Percentiles rank a stretch among this genome's conserved stretches.
phyloP scores from a whole-genome alignment of 2,888 invertebrate genomes.

The Cordylochernes scorpioides region DNA sequence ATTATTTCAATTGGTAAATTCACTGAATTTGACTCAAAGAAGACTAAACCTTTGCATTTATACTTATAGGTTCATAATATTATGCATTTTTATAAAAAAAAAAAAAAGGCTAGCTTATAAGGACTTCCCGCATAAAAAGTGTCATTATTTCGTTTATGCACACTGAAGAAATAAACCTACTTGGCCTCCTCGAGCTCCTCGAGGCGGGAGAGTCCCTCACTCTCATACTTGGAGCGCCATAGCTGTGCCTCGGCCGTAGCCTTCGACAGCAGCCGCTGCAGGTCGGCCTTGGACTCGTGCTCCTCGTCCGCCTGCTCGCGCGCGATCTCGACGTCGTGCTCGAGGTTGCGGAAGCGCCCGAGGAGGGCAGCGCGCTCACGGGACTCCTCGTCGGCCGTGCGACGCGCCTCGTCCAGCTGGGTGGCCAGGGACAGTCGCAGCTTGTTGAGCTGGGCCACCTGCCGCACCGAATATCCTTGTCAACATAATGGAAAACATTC shows the following conservation, averaged over 20 bases:
- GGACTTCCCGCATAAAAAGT: too few species aligned
- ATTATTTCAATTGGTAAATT: too few species aligned
- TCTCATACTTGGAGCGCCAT: conserved; percentile 96
- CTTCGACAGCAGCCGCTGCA: conserved; percentile 95
- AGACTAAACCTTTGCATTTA: too few species aligned
- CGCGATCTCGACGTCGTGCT: conserved; percentile 93
- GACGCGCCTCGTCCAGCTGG: conserved; percentile 91
- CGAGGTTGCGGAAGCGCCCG: conserved; percentile 95
- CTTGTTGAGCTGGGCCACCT: conserved; percentile 86
- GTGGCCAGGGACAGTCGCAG: conserved; percentile 81
- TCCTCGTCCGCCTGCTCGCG: conserved; percentile 98
- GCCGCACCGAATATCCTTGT: too few species aligned
- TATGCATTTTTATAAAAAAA: too few species aligned
- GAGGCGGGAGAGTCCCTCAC: conserved; percentile 57
- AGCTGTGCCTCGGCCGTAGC: conserved; percentile 86
- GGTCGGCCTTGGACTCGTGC: conserved; percentile 90
- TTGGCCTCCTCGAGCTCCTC: conserved; percentile 84
- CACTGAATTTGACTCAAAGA: too few species aligned
- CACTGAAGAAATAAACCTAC: conserved; percentile 19
- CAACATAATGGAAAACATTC: too few species aligned
- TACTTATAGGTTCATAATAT: too few species aligned
- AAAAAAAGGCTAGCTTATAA: too few species aligned
- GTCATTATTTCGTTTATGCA: too few species aligned
- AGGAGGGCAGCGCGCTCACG: conserved; percentile 68
- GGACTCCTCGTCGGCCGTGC: conserved; percentile 82